phyloP scores from a whole-genome alignment of 1,140 invertebrate species.

The Macrotrachela quadricornifera region DNA sequence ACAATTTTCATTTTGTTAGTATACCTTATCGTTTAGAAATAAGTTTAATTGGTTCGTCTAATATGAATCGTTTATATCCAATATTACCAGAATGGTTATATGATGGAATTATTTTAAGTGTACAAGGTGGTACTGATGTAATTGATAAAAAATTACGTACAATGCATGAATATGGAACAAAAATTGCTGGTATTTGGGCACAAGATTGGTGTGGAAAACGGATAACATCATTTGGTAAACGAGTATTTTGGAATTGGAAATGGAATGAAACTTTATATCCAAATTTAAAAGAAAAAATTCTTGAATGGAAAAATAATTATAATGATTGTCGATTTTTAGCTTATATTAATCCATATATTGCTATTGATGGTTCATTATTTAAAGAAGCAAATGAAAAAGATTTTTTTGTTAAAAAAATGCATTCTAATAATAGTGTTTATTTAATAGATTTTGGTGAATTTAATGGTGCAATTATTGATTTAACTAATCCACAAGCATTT shows the following conservation, averaged over 20 bases:
- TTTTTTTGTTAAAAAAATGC: slow-evolving; percentile 19
- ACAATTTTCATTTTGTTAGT: slow-evolving; percentile 19
- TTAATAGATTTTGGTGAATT: slow-evolving; percentile 26
- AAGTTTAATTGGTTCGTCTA: too few relatives aligned
- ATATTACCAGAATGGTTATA: too few relatives aligned
- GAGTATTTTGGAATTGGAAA: slow-evolving; percentile 32
- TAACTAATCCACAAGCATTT: slow-evolving; percentile 19
- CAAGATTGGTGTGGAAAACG: slow-evolving; percentile 31
- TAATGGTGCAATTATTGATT: slow-evolving; percentile 22
- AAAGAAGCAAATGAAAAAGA: slow-evolving; percentile 14
- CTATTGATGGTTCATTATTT: slow-evolving; percentile 21
- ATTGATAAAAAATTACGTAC: neutral
- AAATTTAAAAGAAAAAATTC: slow-evolving; percentile 10
- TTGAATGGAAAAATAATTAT: slow-evolving; percentile 11
- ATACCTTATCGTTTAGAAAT: too few relatives aligned
- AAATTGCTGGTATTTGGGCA: slow-evolving; percentile 27
- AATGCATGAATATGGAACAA: slow-evolving; percentile 16
- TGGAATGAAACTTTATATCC: slow-evolving; percentile 25
- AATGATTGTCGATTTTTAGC: slow-evolving; percentile 19
- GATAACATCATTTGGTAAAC: slow-evolving; percentile 24
- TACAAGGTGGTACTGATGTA: too few relatives aligned
- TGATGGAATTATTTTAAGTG: too few relatives aligned
- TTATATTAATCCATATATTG: slow-evolving; percentile 30
- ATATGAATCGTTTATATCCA: too few relatives aligned
- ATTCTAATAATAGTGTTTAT: slow-evolving; percentile 12